phyloP scores from a whole-genome alignment of 1,140 invertebrate genomes.

The Sycophaga agraensis region DNA sequence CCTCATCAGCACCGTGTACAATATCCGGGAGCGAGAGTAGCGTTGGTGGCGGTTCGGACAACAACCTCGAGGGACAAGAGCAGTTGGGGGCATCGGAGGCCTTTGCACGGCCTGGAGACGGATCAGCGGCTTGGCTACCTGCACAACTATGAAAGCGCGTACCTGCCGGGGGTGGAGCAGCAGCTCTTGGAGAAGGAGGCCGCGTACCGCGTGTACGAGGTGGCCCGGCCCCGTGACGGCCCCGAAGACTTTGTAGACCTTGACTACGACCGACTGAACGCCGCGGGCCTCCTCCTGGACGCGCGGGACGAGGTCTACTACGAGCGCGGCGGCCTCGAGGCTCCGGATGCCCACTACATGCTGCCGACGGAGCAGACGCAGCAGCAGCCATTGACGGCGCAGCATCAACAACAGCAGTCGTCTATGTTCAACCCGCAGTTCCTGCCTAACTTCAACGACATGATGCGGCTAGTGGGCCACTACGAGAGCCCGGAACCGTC shows the following conservation, averaged over 20 bases:
- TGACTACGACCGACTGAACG: constrained; percentile 25
- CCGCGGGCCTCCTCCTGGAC: constrained; percentile 18
- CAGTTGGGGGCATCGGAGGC: constrained; percentile 11
- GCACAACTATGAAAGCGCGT: constrained; percentile 35
- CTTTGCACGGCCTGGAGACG: constrained; percentile 25
- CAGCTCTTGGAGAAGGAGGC: constrained; percentile 5
- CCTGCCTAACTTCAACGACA: constrained; percentile 51
- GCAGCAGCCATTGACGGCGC: constrained; percentile 18
- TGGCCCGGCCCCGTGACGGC: not conserved
- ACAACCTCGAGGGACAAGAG: constrained; percentile 23
- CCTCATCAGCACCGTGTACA: constrained; percentile 30
- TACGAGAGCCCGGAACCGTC: constrained; percentile 30
- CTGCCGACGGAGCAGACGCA: constrained; percentile 41
- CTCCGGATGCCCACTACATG: constrained; percentile 45
- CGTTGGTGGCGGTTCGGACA: constrained; percentile 28
- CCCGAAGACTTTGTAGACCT: constrained; percentile 16
- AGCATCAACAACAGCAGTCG: constrained; percentile 22
- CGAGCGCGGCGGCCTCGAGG: constrained; percentile 8
- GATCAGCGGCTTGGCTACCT: constrained; percentile 28
- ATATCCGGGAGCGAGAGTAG: constrained; percentile 36
- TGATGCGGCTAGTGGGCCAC: constrained; percentile 45
- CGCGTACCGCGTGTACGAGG: constrained; percentile 10
- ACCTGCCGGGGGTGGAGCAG: constrained; percentile 22
- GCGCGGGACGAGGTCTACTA: constrained; percentile 32
- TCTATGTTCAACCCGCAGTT: constrained; percentile 53